Conservation (phyloP, 2,113 vertebrate genomes). For the Varanus salvator region DNA sequence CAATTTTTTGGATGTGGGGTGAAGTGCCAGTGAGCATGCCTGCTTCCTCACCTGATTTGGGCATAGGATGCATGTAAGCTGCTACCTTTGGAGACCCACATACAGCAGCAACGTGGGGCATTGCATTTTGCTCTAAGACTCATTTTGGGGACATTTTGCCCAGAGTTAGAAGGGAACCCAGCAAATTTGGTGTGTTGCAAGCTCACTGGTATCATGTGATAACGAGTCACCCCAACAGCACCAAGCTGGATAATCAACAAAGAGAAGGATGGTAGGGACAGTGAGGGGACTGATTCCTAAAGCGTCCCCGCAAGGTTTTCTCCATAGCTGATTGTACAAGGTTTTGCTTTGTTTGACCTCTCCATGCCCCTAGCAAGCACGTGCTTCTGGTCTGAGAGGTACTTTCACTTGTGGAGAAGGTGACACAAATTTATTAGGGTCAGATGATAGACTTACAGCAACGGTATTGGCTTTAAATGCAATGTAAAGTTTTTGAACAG, state of each 20-base stretch:
- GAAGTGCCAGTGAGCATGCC: too few relatives aligned
- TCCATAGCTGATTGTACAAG: not conserved
- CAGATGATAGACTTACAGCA: not conserved
- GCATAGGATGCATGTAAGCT: too few relatives aligned
- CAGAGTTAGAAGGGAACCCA: conserved; percentile 7
- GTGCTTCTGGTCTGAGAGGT: not conserved
- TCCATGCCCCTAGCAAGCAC: not conserved
- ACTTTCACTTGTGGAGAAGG: not conserved
- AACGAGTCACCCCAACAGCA: not conserved
- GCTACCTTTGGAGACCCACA: too few relatives aligned
- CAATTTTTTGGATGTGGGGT: too few relatives aligned
- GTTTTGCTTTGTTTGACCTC: not conserved
- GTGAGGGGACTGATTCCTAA: not conserved
- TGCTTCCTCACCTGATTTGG: too few relatives aligned
- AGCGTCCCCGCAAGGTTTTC: conserved; percentile 3
- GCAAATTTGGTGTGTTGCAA: conserved; percentile 15
- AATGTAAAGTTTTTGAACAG: not conserved
- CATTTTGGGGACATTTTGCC: not conserved
- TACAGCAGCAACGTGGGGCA: too few relatives aligned
- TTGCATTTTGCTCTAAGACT: not conserved
- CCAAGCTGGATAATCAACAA: not conserved
- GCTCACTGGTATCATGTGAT: not conserved
- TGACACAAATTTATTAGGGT: not conserved
- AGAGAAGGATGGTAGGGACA: not conserved
- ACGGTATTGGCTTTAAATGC: not conserved